Evolutionary conservation across 2,797 vertebrate species (phyloP).

Genomic region (Pangasius sanitwongsei): DNA sequence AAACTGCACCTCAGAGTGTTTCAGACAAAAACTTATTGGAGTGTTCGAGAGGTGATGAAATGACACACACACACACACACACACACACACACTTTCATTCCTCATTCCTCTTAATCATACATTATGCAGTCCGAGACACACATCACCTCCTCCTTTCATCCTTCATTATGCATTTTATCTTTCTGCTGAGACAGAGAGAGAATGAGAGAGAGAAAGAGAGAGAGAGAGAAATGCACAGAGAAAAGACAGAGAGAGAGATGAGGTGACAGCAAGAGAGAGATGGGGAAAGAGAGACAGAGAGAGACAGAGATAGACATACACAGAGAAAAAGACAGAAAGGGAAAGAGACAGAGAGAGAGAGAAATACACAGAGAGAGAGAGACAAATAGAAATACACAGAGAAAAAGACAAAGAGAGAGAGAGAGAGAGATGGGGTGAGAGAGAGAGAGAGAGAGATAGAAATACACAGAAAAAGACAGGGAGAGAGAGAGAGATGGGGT

Average conservation of each 20-base stretch:
- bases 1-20: constrained; percentile 19
- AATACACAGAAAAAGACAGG: too few relatives aligned
- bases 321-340: too few relatives aligned
- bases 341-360: constrained; percentile 4
- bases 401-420: too few relatives aligned
- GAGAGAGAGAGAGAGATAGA: too few relatives aligned
- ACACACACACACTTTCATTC: neutral
- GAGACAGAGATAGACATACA: constrained; percentile 14
- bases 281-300: constrained; percentile 31
- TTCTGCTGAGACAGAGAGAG: constrained; percentile 36
- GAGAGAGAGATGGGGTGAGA: too few relatives aligned
- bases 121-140: constrained; percentile 31
- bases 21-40: neutral
- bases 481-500: neutral
- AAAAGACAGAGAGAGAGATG: neutral
- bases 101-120: constrained; percentile 9
- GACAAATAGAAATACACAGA: constrained; percentile 1
- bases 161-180: constrained; percentile 32
- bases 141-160: constrained; percentile 32
- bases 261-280: neutral
- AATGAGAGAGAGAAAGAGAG: too few relatives aligned
- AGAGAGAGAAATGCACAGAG: neutral
- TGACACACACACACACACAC: constrained; percentile 14
- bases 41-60: constrained; percentile 10
- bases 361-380: constrained; percentile 29